Conservation (phyloP, 2,113 vertebrate genomes). For the Platycercus adscitus region DNA sequence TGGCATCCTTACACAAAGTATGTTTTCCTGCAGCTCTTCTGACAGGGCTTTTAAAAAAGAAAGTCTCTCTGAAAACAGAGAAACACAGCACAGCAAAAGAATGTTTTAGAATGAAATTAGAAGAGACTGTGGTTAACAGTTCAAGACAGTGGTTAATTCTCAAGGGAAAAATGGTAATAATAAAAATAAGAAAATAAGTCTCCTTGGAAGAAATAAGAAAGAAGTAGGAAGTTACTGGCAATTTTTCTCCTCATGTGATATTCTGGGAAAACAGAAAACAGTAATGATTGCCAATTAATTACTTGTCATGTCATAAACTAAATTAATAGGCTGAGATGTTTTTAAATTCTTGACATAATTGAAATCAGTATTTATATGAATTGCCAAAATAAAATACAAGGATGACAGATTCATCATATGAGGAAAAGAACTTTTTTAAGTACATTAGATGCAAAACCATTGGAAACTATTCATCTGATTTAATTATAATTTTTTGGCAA, state of each 20-base stretch:
- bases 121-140: neutral
- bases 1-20: neutral
- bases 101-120: neutral
- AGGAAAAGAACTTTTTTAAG: constrained; percentile 57
- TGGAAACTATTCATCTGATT: constrained; percentile 76
- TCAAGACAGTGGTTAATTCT: neutral
- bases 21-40: neutral
- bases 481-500: constrained; percentile 77
- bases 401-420: constrained; percentile 56
- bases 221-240: neutral
- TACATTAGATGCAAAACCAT: constrained; percentile 68
- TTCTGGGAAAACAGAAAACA: constrained; percentile 28
- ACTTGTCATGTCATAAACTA: constrained; percentile 44
- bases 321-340: constrained; percentile 53
- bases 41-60: neutral
- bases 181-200: neutral
- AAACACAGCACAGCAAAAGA: neutral
- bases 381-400: constrained; percentile 62
- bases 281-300: constrained; percentile 48
- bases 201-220: neutral
- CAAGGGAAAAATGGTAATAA: neutral
- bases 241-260: neutral
- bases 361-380: constrained; percentile 64
- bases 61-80: neutral
- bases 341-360: constrained; percentile 63